A percentile compares a stretch with the other conserved stretches of the same genome.
Conservation (phyloP, 2,113 vertebrate genomes). For the Phoenicopterus ruber region DNA sequence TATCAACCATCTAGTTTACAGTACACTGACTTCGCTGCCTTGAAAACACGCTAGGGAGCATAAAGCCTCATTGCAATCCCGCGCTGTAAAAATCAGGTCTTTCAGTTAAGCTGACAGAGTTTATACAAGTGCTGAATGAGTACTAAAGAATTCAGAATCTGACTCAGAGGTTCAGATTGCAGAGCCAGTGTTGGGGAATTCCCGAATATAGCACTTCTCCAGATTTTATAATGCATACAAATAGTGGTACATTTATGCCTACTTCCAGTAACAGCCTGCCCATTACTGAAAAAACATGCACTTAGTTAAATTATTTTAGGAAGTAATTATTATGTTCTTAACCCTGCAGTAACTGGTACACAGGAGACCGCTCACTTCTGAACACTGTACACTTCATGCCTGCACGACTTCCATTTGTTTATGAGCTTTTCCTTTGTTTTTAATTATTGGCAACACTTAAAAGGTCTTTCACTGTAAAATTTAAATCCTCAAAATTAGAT, state of each 20-base stretch:
- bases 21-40: fast-evolving
- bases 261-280: conserved; percentile 23
- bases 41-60: not conserved
- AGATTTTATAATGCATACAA: not conserved
- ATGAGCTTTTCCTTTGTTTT: not conserved
- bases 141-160: conserved; percentile 16
- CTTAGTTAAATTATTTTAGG: conserved; percentile 16
- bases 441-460: not conserved
- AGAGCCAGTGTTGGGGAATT: conserved; percentile 3
- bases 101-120: not conserved
- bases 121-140: not conserved
- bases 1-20: not conserved
- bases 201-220: not conserved
- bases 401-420: not conserved
- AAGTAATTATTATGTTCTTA: not conserved
- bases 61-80: not conserved
- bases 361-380: not conserved
- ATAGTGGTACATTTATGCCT: not conserved
- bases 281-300: not conserved
- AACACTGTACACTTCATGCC: not conserved
- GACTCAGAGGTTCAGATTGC: conserved; percentile 8
- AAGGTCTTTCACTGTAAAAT: not conserved
- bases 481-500: not conserved
- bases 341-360: not conserved
- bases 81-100: not conserved